Conservation (phyloP, 2,113 vertebrate species). For the Miniopterus natalensis region DNA sequence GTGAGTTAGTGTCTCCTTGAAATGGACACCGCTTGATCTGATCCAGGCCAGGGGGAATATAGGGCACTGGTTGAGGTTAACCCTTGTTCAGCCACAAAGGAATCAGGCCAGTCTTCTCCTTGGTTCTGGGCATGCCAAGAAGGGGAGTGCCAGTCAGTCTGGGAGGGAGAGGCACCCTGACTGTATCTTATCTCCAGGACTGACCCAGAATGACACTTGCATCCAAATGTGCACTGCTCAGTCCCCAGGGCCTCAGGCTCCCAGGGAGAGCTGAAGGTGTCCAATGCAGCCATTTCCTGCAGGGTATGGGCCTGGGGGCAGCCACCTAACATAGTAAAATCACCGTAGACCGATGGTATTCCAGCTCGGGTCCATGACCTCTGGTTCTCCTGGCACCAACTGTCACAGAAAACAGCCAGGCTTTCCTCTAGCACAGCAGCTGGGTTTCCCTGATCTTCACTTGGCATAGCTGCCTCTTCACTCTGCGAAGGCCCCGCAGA, state of each 20-base stretch:
- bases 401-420: slow-evolving; percentile 14
- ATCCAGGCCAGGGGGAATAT: slow-evolving; percentile 53
- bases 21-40: slow-evolving; percentile 41
- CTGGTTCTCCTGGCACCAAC: background rate
- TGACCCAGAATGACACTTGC: background rate
- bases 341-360: background rate
- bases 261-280: background rate
- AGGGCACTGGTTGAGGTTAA: slow-evolving; percentile 54
- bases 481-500: slow-evolving; percentile 68
- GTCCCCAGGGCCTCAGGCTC: background rate
- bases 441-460: slow-evolving; percentile 58
- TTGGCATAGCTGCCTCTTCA: slow-evolving; percentile 43
- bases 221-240: background rate
- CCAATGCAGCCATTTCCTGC: background rate
- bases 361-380: background rate
- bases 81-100: background rate
- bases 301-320: background rate
- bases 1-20: slow-evolving; percentile 48
- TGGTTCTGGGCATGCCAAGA: background rate
- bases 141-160: background rate
- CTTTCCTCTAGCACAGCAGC: slow-evolving; percentile 51
- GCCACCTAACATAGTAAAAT: background rate
- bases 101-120: background rate
- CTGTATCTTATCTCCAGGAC: background rate
- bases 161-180: background rate